These are phyloP conservation scores for Camponotus floridanus DNA, from an alignment of 1,140 invertebrate species.

Conservation along the genomic window DNA sequence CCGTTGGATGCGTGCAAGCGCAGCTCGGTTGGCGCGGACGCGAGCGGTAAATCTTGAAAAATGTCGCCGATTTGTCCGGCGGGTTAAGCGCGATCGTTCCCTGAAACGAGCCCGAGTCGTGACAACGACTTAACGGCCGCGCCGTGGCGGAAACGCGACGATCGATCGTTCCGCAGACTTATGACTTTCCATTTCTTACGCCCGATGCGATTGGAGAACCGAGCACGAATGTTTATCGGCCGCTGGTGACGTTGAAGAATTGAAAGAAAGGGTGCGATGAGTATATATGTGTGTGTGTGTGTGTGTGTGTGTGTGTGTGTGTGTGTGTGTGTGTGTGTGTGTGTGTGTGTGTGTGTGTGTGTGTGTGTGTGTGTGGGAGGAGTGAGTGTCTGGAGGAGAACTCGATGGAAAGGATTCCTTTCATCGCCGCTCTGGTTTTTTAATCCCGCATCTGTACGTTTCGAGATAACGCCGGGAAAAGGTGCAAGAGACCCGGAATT, in stretches of 20 bases:
- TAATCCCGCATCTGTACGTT: conserved; percentile 64
- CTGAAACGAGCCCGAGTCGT: conserved; percentile 27
- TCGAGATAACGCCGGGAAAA: conserved; percentile 68
- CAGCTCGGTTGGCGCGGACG: neutral
- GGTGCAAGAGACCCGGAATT: conserved; percentile 47
- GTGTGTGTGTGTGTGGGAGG: conserved; percentile 1
- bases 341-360: neutral
- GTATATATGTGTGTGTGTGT: neutral
- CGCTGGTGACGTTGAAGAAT: conserved; percentile 70
- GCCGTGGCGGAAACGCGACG: conserved; percentile 49
- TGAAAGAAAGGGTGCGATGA: conserved; percentile 52
- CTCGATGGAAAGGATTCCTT: conserved; percentile 71
- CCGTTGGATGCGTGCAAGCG: neutral
- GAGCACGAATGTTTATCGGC: conserved; percentile 72
- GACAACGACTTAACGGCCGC: conserved; percentile 60
- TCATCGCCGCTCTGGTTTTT: conserved; percentile 64
- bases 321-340: too few species aligned
- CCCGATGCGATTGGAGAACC: conserved; percentile 62
- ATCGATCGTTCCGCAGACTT: conserved; percentile 69
- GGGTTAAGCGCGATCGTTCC: conserved; percentile 54
- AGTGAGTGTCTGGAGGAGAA: conserved; percentile 46
- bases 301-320: neutral
- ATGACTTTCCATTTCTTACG: conserved; percentile 74
- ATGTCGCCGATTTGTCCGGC: conserved; percentile 61
- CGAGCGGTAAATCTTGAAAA: conserved; percentile 49